Evolutionary conservation across 35 echinoderm and acorn worm genomes (phyloP), one percentile per base, ranked within the genome.

Genomic region (Apostichopus parvimensis): DNA sequence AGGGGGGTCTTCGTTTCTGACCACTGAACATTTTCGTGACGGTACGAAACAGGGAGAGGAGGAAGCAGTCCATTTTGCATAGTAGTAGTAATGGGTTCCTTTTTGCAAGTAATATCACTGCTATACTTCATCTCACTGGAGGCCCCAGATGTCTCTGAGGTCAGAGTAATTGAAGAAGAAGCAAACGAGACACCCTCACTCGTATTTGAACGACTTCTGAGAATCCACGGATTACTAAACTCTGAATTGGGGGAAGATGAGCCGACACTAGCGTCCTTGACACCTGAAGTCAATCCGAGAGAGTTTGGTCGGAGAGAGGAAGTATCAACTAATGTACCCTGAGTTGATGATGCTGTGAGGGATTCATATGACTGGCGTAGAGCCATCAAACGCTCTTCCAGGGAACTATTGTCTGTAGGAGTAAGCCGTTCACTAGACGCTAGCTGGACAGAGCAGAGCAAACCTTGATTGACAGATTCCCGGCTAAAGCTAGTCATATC

Each of bases 101-200:
- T n/a, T 73, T 88, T 88, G 24, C n/a, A 54, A 5, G 86, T 73
- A 13, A 52, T 25, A 73, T 88, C 86, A 72, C 86, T 88, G 28
- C 86, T 88, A 64, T 88, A 64, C 64, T 88, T 88, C 61, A 72
- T 11, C 25, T 91, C 89, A 91, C 57, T 91, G 25, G 89, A 91
- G 15, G 56, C 77, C 54, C 89, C 89, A n/a, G 89, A 91, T 10
- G 89, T 73, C 73, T 91, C 89, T 5, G 89, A 91, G 11, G 89
- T 68, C 52, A 91, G 76, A 9, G 89, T 91, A 13, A 91, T 57
- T 21, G 89, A 91, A 55, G 89, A 91, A 4, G 89, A 91, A 25
- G 89, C 89, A 79, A 91, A 91, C 5, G 89, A 91, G 54, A 91
- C 61, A 57, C 89, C 89, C 76, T 91, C 89, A 34, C 89, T 91